Base-by-base conservation (phyloP, 2,888 invertebrate species). In the Stictocephala bisonia region DNA sequence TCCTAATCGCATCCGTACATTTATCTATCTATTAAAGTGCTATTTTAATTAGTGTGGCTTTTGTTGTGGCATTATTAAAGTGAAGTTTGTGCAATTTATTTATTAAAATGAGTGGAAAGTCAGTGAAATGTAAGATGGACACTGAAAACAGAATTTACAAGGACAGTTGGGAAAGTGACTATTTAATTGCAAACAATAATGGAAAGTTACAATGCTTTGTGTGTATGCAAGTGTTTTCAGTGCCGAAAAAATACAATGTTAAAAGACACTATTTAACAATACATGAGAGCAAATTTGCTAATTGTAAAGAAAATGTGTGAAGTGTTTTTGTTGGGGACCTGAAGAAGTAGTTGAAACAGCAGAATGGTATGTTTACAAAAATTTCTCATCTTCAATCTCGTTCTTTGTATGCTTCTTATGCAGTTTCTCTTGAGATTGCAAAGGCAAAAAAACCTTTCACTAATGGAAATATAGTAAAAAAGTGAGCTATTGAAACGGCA, bases 331-430 rank as follows among this genome's bases (percentile, higher is more conserved):
- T 53, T 64, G 26, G 15, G 41, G 41, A 44, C 15, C 27, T 66
- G 41, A 66, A 71, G 48, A 66, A 60, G 48, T 64, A 71, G 20
- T 31, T 71, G 18, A 56, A 71, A 71, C 60, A 56, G 9, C 60
- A 71, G 64, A 71, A 41, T 66, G 71, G 71, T 71, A 71, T 64
- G 24, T 58, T 71, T 56, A 71, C 24, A 22, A 71, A 71, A 71
- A 56, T 71, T 27, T 53, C 20, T 71, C 70, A 69, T 74, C 69
- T 35, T 76, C 64, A n/a, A n/a, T n/a, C n/a, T n/a, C n/a, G n/a
- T n/a, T n/a, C n/a, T n/a, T n/a, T n/a, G n/a, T n/a, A n/a, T n/a
- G n/a, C n/a, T n/a, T n/a, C n/a, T n/a, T n/a, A n/a, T 70, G 71
- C 70, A 26, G 15, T 48, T 22, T 15, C 48, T 48, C 18, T 48